Percentiles rank a stretch among this genome's conserved stretches.
Conservation (phyloP, 2,797 vertebrate species). For the Acomys russatus region DNA sequence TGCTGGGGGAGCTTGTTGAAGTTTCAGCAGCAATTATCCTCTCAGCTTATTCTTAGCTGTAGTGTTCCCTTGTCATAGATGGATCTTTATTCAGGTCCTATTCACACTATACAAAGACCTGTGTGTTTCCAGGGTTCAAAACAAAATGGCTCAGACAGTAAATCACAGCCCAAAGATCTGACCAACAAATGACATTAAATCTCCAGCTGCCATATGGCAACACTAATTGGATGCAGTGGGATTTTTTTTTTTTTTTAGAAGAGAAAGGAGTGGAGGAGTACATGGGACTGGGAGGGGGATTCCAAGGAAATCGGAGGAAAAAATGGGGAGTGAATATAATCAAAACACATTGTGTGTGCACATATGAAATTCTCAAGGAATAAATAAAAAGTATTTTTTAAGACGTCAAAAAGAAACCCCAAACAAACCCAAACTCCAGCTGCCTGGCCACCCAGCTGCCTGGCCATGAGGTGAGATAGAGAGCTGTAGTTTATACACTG, state of each 20-base stretch:
- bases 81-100: neutral
- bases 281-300: neutral
- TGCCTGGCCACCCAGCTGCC: neutral
- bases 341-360: neutral
- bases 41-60: neutral
- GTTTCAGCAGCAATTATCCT: too few species aligned
- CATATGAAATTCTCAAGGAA: neutral
- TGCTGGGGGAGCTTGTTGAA: neutral
- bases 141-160: neutral
- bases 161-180: neutral
- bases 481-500: neutral
- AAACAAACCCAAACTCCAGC: neutral
- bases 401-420: neutral
- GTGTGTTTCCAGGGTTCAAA: neutral
- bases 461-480: neutral
- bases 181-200: neutral
- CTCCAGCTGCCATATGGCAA: neutral
- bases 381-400: constrained; percentile 9
- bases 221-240: neutral
- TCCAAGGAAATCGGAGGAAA: neutral
- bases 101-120: neutral
- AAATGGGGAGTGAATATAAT: neutral
- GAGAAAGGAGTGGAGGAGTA: neutral
- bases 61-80: neutral
- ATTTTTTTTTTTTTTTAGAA: neutral